These are phyloP conservation scores for Acipenser ruthenus DNA, from an alignment of 2,797 vertebrate genomes.

Conservation along the genomic window DNA sequence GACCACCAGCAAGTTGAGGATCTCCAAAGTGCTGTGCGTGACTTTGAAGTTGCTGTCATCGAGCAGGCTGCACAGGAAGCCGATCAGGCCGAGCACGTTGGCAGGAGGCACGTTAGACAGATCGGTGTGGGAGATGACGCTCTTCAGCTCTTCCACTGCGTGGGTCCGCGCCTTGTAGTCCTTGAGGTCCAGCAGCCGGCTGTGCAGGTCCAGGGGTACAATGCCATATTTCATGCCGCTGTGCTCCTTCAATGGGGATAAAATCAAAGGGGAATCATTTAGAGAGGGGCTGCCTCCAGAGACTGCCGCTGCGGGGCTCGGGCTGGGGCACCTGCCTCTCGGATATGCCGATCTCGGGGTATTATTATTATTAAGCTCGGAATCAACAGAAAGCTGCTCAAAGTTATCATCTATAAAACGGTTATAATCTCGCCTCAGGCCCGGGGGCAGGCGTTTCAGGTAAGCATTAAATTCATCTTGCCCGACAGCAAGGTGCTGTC, in stretches of 20 bases:
- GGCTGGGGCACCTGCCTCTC: background rate
- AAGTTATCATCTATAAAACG: constrained; percentile 31
- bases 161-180: constrained; percentile 74
- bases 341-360: background rate
- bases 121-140: constrained; percentile 49
- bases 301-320: too few species aligned
- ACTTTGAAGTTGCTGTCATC: constrained; percentile 80
- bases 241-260: too few species aligned
- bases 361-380: too few species aligned
- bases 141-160: constrained; percentile 77
- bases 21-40: constrained; percentile 69
- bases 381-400: background rate
- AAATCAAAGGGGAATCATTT: background rate
- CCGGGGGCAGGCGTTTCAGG: constrained; percentile 36
- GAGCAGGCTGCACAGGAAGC: constrained; percentile 65
- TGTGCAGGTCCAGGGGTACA: constrained; percentile 72
- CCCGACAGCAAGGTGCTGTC: constrained; percentile 30
- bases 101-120: constrained; percentile 46
- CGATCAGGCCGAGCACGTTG: constrained; percentile 63
- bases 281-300: background rate
- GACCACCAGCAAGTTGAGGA: constrained; percentile 65
- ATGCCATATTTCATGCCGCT: constrained; percentile 70
- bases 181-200: constrained; percentile 71
- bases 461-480: constrained; percentile 37
- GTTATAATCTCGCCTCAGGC: constrained; percentile 36